Evolutionary conservation across 2,113 vertebrate genomes (phyloP).

Genomic region (Rhodinocichla rosea): DNA sequence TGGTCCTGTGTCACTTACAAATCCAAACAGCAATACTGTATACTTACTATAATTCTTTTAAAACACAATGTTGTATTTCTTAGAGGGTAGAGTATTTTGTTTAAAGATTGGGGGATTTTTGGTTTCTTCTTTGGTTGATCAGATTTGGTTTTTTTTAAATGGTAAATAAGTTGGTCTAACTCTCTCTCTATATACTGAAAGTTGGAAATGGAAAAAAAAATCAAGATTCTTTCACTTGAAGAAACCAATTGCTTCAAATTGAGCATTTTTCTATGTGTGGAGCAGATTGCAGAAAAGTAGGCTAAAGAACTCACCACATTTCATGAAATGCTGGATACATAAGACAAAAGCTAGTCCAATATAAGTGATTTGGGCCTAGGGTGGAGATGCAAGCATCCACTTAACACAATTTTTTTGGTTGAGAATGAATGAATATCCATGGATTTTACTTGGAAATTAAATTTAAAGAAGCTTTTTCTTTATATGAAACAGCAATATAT

Average conservation of each 20-base stretch:
- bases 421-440: background rate
- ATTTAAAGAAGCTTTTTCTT: background rate
- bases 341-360: background rate
- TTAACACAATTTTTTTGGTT: background rate
- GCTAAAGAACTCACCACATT: background rate
- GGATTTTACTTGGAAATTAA: background rate
- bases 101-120: background rate
- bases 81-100: background rate
- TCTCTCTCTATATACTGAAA: background rate
- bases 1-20: background rate
- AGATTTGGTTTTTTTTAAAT: background rate
- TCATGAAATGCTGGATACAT: background rate
- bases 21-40: background rate
- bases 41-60: background rate
- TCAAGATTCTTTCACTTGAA: background rate
- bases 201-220: background rate
- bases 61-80: background rate
- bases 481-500: background rate
- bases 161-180: background rate
- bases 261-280: background rate
- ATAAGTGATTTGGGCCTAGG: background rate
- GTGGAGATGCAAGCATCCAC: background rate
- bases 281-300: background rate
- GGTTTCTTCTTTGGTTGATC: background rate
- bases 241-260: background rate